These are phyloP conservation scores for Zygogramma bicolorata DNA, from an alignment of 2,888 invertebrate genomes.

Conservation along the genomic window DNA sequence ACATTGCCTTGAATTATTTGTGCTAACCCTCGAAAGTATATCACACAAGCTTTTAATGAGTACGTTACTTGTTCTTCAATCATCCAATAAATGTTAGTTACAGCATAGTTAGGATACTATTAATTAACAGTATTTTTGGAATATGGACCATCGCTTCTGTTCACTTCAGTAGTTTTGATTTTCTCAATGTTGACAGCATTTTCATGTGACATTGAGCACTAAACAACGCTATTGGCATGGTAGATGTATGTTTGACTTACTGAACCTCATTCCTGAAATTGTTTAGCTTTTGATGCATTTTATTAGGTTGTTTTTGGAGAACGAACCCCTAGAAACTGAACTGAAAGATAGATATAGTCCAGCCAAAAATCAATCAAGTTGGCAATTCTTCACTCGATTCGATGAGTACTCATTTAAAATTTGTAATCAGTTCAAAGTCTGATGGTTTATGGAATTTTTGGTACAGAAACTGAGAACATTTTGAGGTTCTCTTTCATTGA, in stretches of 20 bases:
- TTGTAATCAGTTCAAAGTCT: background rate
- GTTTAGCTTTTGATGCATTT: constrained; percentile 42
- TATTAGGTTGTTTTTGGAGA: constrained; percentile 30
- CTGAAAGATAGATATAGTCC: constrained; percentile 35
- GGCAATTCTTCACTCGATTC: constrained; percentile 36
- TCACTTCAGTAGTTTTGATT: constrained; percentile 45
- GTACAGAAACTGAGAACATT: too few relatives aligned
- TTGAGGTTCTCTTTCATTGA: background rate
- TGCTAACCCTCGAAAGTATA: constrained; percentile 30
- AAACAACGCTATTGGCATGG: constrained; percentile 41
- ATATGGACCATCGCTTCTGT: constrained; percentile 44
- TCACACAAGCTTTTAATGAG: constrained; percentile 29
- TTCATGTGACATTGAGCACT: constrained; percentile 40
- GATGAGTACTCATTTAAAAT: constrained; percentile 11
- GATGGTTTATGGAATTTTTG: constrained; percentile 13
- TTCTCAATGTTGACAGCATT: constrained; percentile 41
- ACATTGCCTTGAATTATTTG: constrained; percentile 22
- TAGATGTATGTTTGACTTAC: constrained; percentile 41
- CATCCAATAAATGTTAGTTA: constrained; percentile 38
- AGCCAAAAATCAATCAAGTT: constrained; percentile 28
- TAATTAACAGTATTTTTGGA: constrained; percentile 45
- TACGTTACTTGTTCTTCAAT: constrained; percentile 23
- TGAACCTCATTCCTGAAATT: constrained; percentile 41
- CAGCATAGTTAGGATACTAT: constrained; percentile 38
- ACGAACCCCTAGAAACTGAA: constrained; percentile 20